A percentile compares a stretch with the other conserved stretches of the same genome.
phyloP scores from a whole-genome alignment of 2,797 vertebrate genomes.

The Craterocephalus amniculus region DNA sequence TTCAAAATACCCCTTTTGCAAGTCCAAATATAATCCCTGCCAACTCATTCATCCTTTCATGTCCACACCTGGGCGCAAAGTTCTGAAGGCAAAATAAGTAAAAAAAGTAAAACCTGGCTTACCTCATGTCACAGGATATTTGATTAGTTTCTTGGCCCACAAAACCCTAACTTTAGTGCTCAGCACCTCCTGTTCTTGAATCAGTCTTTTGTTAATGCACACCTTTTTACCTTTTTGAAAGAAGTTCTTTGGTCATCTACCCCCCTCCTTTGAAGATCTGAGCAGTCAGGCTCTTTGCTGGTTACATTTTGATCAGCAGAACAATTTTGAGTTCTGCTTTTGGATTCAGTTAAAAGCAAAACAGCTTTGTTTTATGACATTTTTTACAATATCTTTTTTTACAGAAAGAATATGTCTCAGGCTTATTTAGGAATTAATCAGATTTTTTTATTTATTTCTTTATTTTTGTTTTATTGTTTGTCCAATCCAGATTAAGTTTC shows the following conservation, averaged over 20 bases:
- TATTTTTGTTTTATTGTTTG: not conserved
- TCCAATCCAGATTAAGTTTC: not conserved
- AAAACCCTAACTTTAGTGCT: slow-evolving; percentile 63
- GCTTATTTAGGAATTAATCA: not conserved
- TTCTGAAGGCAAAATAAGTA: slow-evolving; percentile 65
- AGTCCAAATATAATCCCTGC: slow-evolving; percentile 81
- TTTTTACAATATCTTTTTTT: not conserved
- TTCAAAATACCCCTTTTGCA: slow-evolving; percentile 72
- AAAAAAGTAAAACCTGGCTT: slow-evolving; percentile 63
- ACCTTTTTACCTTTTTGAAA: slow-evolving; percentile 45
- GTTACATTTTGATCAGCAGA: slow-evolving; percentile 1
- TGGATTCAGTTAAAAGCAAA: not conserved
- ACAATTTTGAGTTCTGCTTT: not conserved
- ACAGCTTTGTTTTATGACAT: not conserved
- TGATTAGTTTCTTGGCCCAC: slow-evolving; percentile 68
- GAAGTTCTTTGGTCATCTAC: slow-evolving; percentile 44
- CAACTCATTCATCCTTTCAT: slow-evolving; percentile 78
- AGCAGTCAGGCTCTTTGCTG: slow-evolving; percentile 15
- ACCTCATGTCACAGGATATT: slow-evolving; percentile 78
- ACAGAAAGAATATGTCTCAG: not conserved
- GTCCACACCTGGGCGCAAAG: slow-evolving; percentile 81
- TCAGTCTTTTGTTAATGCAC: slow-evolving; percentile 59
- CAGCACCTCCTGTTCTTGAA: slow-evolving; percentile 62
- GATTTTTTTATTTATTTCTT: too few species aligned
- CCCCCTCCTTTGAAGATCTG: slow-evolving; percentile 55